Percentiles rank a stretch among this genome's conserved stretches.
Evolutionary conservation across 1,140 invertebrate species (phyloP).

Genomic region (Melipona quadrifasciata): DNA sequence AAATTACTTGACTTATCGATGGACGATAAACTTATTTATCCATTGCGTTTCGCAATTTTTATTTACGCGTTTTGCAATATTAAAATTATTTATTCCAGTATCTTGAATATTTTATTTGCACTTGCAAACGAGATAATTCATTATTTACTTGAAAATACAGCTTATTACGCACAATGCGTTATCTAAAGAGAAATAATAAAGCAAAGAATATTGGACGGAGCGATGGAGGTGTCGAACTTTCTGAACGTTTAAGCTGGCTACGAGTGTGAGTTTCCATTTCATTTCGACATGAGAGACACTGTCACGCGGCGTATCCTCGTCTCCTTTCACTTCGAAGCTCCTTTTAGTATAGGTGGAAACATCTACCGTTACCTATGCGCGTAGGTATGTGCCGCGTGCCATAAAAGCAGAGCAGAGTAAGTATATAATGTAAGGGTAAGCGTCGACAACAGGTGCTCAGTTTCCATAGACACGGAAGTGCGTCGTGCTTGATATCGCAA

Average conservation of each 20-base stretch:
- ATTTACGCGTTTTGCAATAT: too few relatives aligned
- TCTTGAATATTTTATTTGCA: neutral
- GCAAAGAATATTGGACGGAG: neutral
- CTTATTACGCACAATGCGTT: neutral
- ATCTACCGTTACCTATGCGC: slow-evolving; percentile 64
- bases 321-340: slow-evolving; percentile 64
- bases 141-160: neutral
- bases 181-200: too few relatives aligned
- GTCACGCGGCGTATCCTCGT: slow-evolving; percentile 45
- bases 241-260: too few relatives aligned
- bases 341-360: slow-evolving; percentile 65
- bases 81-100: neutral
- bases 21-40: too few relatives aligned
- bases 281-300: slow-evolving; percentile 58
- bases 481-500: slow-evolving; percentile 36
- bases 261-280: neutral
- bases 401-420: slow-evolving; percentile 58
- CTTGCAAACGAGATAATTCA: too few relatives aligned
- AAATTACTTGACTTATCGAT: too few relatives aligned
- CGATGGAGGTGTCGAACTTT: neutral
- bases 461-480: slow-evolving; percentile 62
- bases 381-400: slow-evolving; percentile 55
- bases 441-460: slow-evolving; percentile 62
- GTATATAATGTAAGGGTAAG: slow-evolving; percentile 57
- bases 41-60: too few relatives aligned